Conservation (phyloP, 2,797 vertebrate species). For the Cossypha niveicapilla region DNA sequence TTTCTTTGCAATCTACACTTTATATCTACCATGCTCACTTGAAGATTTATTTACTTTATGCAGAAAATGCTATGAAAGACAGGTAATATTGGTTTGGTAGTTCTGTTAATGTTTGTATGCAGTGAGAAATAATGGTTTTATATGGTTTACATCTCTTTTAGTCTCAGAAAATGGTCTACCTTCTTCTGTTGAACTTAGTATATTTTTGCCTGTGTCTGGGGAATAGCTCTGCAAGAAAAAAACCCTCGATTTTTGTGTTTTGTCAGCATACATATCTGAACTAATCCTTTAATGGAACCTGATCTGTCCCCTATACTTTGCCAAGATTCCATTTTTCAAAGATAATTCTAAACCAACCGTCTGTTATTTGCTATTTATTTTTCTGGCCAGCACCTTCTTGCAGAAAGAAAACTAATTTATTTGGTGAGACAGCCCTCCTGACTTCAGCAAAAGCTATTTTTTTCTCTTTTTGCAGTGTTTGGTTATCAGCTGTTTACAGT, state of each 20-base stretch:
- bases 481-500: not conserved
- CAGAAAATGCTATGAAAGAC: not conserved
- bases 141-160: not conserved
- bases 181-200: not conserved
- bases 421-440: not conserved
- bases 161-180: not conserved
- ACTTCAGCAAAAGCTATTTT: not conserved
- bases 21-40: not conserved
- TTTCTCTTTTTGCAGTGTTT: not conserved
- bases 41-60: not conserved
- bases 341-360: not conserved
- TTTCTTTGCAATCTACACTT: not conserved
- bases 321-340: conserved; percentile 9
- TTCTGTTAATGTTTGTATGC: not conserved
- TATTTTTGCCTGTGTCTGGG: not conserved
- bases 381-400: not conserved
- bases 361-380: not conserved
- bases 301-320: not conserved
- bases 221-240: not conserved
- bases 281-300: not conserved
- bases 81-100: not conserved
- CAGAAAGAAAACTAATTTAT: not conserved
- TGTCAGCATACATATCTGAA: not conserved
- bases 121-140: not conserved
- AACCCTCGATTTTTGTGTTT: not conserved